Conservation (phyloP, 2,113 vertebrate species). For the Condylura cristata region DNA sequence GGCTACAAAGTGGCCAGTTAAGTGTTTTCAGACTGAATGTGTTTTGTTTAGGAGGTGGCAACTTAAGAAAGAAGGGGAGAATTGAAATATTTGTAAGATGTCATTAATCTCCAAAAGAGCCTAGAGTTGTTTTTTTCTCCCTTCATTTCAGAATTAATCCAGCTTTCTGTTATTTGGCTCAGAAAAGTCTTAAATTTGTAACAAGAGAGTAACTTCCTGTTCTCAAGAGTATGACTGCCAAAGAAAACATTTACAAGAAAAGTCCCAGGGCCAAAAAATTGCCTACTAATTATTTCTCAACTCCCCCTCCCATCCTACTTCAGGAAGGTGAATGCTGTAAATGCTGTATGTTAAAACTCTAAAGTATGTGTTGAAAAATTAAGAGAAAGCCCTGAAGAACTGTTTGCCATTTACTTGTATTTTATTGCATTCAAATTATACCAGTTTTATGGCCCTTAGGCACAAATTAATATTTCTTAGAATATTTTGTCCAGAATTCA, state of each 20-base stretch:
- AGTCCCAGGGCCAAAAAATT: conserved; percentile 77
- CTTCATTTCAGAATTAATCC: conserved; percentile 77
- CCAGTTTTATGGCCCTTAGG: conserved; percentile 73
- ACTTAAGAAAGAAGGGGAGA: conserved; percentile 73
- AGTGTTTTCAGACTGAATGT: conserved; percentile 51
- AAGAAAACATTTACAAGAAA: conserved; percentile 84
- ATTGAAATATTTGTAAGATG: conserved; percentile 73
- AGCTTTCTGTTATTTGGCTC: conserved; percentile 84
- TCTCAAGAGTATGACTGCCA: conserved; percentile 83
- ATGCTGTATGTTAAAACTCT: conserved; percentile 73
- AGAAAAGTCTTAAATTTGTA: conserved; percentile 81
- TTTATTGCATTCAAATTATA: conserved; percentile 78
- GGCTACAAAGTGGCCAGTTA: conserved; percentile 53
- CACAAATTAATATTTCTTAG: conserved; percentile 72
- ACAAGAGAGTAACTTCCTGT: conserved; percentile 86
- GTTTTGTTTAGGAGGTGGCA: conserved; percentile 72
- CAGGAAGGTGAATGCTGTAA: conserved; percentile 79
- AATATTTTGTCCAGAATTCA: conserved; percentile 73
- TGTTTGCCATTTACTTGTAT: conserved; percentile 71
- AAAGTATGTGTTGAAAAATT: conserved; percentile 82
- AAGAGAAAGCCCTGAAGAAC: conserved; percentile 78
- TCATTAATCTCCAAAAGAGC: conserved; percentile 80
- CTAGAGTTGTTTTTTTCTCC: conserved; percentile 58
- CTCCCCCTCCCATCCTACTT: conserved; percentile 56
- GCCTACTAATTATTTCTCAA: conserved; percentile 77